phyloP scores from a whole-genome alignment of 2,113 vertebrate genomes.

The Cheirogaleus medius region DNA sequence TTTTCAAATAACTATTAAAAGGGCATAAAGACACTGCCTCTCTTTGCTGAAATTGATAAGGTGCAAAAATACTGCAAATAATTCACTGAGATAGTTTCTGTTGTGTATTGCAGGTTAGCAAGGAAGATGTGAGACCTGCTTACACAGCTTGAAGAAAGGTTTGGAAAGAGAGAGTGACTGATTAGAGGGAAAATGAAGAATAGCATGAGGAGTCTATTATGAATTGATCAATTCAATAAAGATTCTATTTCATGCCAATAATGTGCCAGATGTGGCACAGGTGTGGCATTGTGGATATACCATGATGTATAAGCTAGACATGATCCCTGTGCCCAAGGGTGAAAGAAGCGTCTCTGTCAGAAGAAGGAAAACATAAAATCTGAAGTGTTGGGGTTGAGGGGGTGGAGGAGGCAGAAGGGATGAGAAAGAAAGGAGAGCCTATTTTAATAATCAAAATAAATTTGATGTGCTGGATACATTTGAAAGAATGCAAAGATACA shows the following conservation, averaged over 20 bases:
- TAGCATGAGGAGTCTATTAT: not conserved
- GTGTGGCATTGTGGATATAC: not conserved
- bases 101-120: not conserved
- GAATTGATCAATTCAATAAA: not conserved
- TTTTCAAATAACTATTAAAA: not conserved
- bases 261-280: not conserved
- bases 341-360: not conserved
- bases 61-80: not conserved
- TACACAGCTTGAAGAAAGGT: not conserved
- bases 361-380: not conserved
- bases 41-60: not conserved
- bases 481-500: not conserved
- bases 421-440: not conserved
- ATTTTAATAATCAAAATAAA: not conserved
- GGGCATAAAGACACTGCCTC: not conserved
- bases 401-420: accelerated
- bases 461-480: not conserved
- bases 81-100: not conserved
- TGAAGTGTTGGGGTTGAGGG: not conserved
- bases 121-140: not conserved
- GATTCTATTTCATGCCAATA: not conserved
- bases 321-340: accelerated
- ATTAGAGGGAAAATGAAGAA: not conserved
- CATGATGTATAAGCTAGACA: not conserved
- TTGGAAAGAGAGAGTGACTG: not conserved